Percentiles rank a stretch among this genome's conserved stretches.
Evolutionary conservation across 2,113 vertebrate species (phyloP).

Genomic region (Alosa alosa): DNA sequence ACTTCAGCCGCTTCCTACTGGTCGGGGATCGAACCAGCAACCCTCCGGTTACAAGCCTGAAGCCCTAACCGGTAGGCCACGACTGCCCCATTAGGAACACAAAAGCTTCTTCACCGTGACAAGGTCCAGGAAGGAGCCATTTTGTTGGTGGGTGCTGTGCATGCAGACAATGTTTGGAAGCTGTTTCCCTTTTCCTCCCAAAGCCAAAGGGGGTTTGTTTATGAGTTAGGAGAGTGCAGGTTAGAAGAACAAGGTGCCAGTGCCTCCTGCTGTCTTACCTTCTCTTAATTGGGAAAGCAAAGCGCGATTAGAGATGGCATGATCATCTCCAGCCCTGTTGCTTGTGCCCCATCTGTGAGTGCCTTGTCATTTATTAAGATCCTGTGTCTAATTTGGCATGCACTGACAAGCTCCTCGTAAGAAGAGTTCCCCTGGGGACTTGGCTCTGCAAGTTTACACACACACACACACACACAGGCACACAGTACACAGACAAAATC

Average conservation of each 20-base stretch:
- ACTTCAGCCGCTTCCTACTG: no score
- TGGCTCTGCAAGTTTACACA: neutral
- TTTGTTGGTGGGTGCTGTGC: no score
- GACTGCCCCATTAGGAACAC: no score
- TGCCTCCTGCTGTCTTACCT: conserved; percentile 26
- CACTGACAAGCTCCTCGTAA: neutral
- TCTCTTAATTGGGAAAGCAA: conserved; percentile 43
- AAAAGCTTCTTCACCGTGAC: no score
- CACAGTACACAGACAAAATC: neutral
- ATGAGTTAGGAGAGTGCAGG: neutral
- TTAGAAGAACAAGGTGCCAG: conserved; percentile 7
- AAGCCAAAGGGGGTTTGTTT: neutral
- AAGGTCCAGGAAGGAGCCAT: no score
- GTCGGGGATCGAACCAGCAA: no score
- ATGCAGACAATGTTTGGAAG: neutral
- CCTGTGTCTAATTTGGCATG: conserved; percentile 17
- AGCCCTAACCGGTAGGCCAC: no score
- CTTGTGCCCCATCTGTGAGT: conserved; percentile 49
- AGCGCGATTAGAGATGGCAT: conserved; percentile 45
- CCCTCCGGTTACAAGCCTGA: no score
- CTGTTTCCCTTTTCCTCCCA: neutral
- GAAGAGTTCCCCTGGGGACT: conserved; percentile 15
- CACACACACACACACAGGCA: neutral
- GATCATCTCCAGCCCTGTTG: conserved; percentile 41
- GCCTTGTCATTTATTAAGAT: conserved; percentile 44